phyloP scores from a whole-genome alignment of 2,888 invertebrate genomes.

The Odontothrips loti region DNA sequence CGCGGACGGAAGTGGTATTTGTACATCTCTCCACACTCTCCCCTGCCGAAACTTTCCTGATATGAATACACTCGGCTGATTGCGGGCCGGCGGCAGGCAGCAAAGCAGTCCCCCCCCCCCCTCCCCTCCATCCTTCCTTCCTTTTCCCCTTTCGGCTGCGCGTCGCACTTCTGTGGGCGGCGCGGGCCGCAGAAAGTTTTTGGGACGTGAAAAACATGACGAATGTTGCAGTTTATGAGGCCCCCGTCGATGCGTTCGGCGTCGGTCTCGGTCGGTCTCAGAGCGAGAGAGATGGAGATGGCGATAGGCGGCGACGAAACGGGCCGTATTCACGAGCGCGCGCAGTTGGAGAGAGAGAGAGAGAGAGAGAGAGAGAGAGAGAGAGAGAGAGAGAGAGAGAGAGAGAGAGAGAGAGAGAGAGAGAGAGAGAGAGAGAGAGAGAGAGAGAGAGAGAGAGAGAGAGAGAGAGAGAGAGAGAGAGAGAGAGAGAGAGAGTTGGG shows the following conservation, averaged over 20 bases:
- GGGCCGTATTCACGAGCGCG: too few species aligned
- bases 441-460: too few species aligned
- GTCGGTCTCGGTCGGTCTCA: too few species aligned
- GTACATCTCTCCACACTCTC: neutral
- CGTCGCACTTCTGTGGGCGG: neutral
- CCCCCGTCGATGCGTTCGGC: neutral
- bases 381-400: too few species aligned
- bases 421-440: too few species aligned
- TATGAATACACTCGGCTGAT: slow-evolving; percentile 5
- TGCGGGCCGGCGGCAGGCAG: neutral
- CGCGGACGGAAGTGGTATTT: neutral
- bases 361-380: neutral
- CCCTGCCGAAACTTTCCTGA: neutral
- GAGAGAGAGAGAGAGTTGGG: too few species aligned
- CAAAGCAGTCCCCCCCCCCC: neutral
- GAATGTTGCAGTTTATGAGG: slow-evolving; percentile 11
- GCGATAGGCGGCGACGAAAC: too few species aligned
- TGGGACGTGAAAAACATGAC: slow-evolving; percentile 1
- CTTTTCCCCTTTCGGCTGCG: neutral
- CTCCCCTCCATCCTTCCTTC: neutral
- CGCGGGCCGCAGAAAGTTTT: neutral
- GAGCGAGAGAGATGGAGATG: neutral
- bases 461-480: too few species aligned
- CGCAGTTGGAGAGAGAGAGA: neutral
- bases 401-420: too few species aligned